Evolutionary conservation across 2,888 invertebrate genomes (phyloP), one percentile per base, ranked within the genome.

Genomic region (Amitus sp.): DNA sequence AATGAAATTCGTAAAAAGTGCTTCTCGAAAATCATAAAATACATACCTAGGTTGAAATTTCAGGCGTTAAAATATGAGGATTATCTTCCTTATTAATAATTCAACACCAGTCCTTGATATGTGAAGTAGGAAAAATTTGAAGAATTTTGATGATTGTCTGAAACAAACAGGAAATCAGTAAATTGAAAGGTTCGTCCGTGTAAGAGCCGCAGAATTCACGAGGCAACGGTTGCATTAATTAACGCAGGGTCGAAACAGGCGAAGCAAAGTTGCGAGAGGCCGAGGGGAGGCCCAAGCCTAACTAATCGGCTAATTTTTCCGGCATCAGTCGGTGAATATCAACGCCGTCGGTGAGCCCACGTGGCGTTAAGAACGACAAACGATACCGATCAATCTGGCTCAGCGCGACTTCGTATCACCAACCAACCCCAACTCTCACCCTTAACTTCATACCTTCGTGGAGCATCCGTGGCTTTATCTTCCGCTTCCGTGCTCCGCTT

Each of bases 301-400:
- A 78, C 79, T 79, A 82, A 81, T 81, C 81, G 81, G 74, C 79
- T 74, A 77, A 82, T 82, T 81, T 81, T 81, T 82, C 75, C 72
- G 63, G 74, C 81, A 81, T 82, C 81, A 82, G 80, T 81, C 75
- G 77, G 78, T 81, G 81, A 80, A 82, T 82, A 80, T 80, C 79
- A 81, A 81, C 77, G 73, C 71, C 62, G 66, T 61, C 70, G 69
- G 73, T 73, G 73, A 77, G 72, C 70, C 72, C 74, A 68, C 70
- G 54, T 61, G 73, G 77, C 77, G 74, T 76, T 81, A 80, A 81
- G 80, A 78, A 80, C 80, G 80, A 82, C 77, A 81, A 82, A 80
- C 79, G 80, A 80, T 81, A 74, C 70, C 81, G 74, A 81, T 81
- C 78, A 76, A 79, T 82, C 81, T 80, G 77, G 80, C 80, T 80